Evolutionary conservation across 2,113 vertebrate genomes (phyloP).

Genomic region (Miniopterus natalensis): DNA sequence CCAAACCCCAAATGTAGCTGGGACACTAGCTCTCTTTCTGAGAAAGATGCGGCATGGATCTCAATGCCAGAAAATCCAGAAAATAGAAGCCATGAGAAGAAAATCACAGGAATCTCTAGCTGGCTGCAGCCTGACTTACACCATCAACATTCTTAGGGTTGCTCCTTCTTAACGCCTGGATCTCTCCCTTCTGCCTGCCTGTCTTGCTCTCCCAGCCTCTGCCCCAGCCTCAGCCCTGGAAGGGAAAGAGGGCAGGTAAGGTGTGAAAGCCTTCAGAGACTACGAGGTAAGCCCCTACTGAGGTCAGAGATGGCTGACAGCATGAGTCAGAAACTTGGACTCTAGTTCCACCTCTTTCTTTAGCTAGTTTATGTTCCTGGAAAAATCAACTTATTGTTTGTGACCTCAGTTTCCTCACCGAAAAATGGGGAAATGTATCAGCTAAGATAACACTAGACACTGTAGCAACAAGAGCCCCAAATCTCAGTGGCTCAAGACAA

Average conservation of each 20-base stretch:
- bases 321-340: neutral
- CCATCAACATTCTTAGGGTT: neutral
- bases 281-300: neutral
- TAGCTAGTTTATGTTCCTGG: neutral
- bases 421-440: neutral
- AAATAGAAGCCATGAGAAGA: neutral
- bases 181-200: neutral
- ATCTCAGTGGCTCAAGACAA: neutral
- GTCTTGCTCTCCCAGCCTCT: neutral
- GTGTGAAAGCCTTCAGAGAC: neutral
- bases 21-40: neutral
- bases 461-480: neutral
- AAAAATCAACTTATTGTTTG: slow-evolving; percentile 12
- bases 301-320: neutral
- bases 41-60: neutral
- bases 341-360: neutral
- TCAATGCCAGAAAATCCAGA: neutral
- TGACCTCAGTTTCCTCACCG: neutral
- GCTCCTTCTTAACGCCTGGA: neutral
- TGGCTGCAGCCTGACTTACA: neutral
- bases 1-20: neutral
- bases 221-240: neutral
- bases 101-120: neutral
- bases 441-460: neutral
- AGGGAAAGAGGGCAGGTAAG: neutral